Percentiles rank a stretch among this genome's conserved stretches.
Evolutionary conservation across 2,113 vertebrate species (phyloP).

Genomic region (Cinclus mexicanus): DNA sequence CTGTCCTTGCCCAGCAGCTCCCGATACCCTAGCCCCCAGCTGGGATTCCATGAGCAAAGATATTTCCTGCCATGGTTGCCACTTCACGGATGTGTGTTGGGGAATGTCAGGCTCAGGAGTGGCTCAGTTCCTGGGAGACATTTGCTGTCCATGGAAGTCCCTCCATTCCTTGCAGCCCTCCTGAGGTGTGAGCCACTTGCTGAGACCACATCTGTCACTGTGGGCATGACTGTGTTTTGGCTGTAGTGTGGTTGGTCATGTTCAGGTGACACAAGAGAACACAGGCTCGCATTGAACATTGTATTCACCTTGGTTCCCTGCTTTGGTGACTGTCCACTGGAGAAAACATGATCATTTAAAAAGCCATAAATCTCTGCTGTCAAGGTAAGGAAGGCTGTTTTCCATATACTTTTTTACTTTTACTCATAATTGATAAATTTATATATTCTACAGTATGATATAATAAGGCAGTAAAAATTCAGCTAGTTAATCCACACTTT

Average conservation of each 20-base stretch:
- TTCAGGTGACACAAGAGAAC: neutral
- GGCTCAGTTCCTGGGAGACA: rapidly evolving
- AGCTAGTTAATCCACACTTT: neutral
- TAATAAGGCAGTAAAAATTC: neutral
- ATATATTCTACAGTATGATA: neutral
- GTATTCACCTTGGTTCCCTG: neutral
- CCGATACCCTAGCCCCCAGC: neutral
- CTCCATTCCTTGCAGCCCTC: neutral
- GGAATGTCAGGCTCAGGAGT: neutral
- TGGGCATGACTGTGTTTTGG: neutral
- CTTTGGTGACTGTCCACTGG: neutral
- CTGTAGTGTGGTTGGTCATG: rapidly evolving
- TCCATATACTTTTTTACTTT: neutral
- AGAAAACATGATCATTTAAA: neutral
- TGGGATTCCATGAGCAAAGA: neutral
- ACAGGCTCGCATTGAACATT: neutral
- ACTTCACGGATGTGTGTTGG: neutral
- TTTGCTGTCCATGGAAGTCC: neutral
- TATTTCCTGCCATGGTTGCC: neutral
- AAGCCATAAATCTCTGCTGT: neutral
- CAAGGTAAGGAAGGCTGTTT: neutral
- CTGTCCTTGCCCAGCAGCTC: neutral
- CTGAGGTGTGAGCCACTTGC: neutral
- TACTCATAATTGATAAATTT: neutral
- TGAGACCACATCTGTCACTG: neutral